Evolutionary conservation across 2,113 vertebrate genomes (phyloP).

Genomic region (Dasyurus viverrinus): DNA sequence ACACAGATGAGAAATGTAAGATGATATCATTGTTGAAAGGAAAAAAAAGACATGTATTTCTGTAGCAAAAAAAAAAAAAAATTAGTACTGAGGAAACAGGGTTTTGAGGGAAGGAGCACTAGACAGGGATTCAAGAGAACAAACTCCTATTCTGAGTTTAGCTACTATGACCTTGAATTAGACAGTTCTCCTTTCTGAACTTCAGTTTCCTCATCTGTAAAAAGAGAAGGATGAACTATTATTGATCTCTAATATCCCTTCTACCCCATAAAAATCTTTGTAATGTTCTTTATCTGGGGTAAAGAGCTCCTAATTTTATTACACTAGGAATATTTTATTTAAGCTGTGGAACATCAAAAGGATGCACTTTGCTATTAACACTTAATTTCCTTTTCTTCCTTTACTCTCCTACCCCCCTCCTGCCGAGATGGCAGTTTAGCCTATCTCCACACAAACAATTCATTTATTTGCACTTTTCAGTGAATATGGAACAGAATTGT

Average conservation of each 20-base stretch:
- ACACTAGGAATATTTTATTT: neutral
- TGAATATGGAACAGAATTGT: neutral
- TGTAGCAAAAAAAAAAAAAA: constrained; percentile 6
- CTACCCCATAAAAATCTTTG: neutral
- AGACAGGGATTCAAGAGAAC: neutral
- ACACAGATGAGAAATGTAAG: neutral
- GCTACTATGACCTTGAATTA: neutral
- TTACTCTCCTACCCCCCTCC: too few relatives aligned
- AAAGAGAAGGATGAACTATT: neutral
- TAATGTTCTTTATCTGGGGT: neutral
- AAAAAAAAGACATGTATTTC: neutral
- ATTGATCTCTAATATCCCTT: neutral
- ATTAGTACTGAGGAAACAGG: neutral
- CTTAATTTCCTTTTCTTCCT: neutral
- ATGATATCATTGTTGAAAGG: neutral
- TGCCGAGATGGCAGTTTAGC: neutral
- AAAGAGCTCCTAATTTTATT: neutral
- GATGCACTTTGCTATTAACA: fast-evolving
- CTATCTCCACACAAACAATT: fast-evolving
- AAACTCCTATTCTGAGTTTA: neutral
- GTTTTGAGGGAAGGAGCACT: neutral
- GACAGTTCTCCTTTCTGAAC: neutral
- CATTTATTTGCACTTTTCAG: neutral
- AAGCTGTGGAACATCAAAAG: fast-evolving
- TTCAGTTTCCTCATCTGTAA: neutral